These are phyloP conservation scores for Ictalurus furcatus DNA, from an alignment of 2,113 vertebrate genomes.

Conservation along the genomic window DNA sequence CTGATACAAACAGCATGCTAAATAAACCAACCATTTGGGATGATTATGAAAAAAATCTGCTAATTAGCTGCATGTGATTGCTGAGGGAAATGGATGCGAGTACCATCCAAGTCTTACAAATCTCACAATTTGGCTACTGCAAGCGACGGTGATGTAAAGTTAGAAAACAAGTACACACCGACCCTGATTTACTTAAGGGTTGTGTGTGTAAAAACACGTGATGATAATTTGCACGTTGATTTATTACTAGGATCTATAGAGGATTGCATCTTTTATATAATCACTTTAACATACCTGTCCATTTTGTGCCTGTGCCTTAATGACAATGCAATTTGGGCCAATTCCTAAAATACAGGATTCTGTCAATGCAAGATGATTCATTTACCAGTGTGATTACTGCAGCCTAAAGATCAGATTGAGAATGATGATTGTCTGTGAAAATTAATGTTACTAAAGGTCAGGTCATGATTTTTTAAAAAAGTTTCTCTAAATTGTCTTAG, in stretches of 20 bases:
- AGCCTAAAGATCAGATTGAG: not conserved
- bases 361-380: not conserved
- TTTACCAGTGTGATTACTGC: not conserved
- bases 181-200: not conserved
- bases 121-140: not conserved
- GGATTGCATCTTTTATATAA: not conserved
- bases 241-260: not conserved
- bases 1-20: not conserved
- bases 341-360: not conserved
- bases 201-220: not conserved
- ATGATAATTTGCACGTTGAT: not conserved
- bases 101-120: slow-evolving; percentile 3
- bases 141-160: no score
- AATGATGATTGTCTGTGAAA: not conserved
- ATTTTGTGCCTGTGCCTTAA: not conserved
- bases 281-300: not conserved
- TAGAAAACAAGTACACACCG: not conserved
- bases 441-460: not conserved
- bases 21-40: not conserved
- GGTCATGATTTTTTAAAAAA: not conserved
- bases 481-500: not conserved
- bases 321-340: not conserved
- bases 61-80: not conserved
- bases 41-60: not conserved
- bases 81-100: not conserved